Evolutionary conservation across 2,888 invertebrate species (phyloP), one percentile per base, ranked within the genome.

Genomic region (Sinopyrophorus schimmeli): DNA sequence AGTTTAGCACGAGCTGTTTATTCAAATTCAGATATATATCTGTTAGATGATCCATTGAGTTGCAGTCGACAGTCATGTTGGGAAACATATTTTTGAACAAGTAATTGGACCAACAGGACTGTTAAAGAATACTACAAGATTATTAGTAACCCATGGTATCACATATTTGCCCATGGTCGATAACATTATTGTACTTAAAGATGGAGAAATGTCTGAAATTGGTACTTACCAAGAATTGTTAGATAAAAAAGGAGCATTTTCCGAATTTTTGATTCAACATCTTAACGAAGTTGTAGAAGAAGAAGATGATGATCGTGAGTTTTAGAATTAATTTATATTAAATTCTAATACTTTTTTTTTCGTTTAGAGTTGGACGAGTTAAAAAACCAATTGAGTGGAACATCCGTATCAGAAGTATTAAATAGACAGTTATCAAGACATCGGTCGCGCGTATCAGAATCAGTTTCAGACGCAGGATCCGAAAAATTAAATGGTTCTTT

Each of bases 61-160:
- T n/a, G 97, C 98, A 3, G 97, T 98, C 1, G 98, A 98, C 74
- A 86, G 93, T 20, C 97, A 98, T 71, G 97, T 98, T 34, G 97
- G 97, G 7, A 95, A 94, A 76, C 96, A 97, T 70, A 93, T 98
- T 64, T 99, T 98, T 69, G 92, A 97, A 59, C 83, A 93, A 71
- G 92, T 93, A 16, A 83, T 98, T 53, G 92, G 95, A 18, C 87
- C 90, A 0, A 78, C 77, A 51, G 84, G 89, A 58, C 59, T 92
- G 7, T 74, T 92, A 37, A 83, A 83, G 58, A 74, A 76, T 59
- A 90, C 87, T 77, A 96, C 97, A 0, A 80, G 97, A 51, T 75
- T 99, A 31, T 80, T 98, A 63, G 97, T 98, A 14, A 99, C 98
- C 0, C 97, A 99, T 72, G 90, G 93, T 57, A 87, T 98, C 40